Conservation (phyloP, 2,113 vertebrate species). For the Sinocyclocheilus anshuiensis region DNA sequence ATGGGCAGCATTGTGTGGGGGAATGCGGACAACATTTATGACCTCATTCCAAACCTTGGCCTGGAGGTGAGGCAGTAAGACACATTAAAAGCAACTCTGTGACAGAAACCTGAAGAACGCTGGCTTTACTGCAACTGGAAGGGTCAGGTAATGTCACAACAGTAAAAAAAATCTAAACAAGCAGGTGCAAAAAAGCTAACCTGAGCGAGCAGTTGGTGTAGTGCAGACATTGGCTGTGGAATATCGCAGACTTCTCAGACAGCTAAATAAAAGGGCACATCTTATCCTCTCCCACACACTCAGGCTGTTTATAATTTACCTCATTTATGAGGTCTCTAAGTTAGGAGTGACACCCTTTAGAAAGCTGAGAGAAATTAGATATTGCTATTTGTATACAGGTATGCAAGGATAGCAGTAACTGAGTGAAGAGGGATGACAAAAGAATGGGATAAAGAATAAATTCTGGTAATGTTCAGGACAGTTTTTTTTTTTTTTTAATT, state of each 20-base stretch:
- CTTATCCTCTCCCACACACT: neutral
- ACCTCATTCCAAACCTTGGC: slow-evolving; percentile 37
- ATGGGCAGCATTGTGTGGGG: slow-evolving; percentile 28
- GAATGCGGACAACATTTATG: slow-evolving; percentile 43
- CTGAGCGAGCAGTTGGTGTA: neutral
- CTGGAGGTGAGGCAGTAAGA: slow-evolving; percentile 33
- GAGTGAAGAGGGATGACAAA: no score
- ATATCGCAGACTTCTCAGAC: neutral
- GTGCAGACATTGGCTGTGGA: neutral
- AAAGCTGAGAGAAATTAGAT: neutral
- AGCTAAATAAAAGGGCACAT: neutral
- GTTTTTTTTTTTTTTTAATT: neutral
- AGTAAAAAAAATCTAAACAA: slow-evolving; percentile 42
- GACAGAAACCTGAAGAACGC: slow-evolving; percentile 36
- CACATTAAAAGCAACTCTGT: slow-evolving; percentile 27
- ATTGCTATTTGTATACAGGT: neutral
- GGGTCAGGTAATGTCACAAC: slow-evolving; percentile 50
- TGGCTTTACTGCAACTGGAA: slow-evolving; percentile 37
- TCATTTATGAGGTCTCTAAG: neutral
- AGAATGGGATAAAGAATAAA: neutral
- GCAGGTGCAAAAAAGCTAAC: slow-evolving; percentile 42
- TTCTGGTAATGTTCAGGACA: neutral
- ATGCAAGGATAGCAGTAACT: neutral
- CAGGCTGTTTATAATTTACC: slow-evolving; percentile 7
- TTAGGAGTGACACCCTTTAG: neutral